Base-by-base conservation (phyloP, 1,140 invertebrate genomes). In the Parasteatoda tepidariorum region DNA sequence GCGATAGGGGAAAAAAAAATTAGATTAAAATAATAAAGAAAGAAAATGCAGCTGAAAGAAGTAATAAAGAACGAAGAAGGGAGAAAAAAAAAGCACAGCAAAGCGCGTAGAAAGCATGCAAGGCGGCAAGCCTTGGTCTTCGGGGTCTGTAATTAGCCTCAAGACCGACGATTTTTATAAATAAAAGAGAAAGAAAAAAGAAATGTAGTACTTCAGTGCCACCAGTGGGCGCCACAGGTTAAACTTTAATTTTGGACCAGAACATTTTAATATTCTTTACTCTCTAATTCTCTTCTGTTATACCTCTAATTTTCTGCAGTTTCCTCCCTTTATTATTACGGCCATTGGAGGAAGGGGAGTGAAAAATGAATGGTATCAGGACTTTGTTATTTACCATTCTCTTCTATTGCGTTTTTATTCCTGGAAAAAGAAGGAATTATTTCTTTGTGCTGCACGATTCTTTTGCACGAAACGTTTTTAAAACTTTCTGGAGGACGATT, bases 151-250 rank as follows among this genome's bases (percentile, higher is more conserved):
- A 66, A 78, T 78, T 78, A 78, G 61, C 38, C 38, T 24, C 38
- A 66, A 66, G 48, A 78, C 74, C 61, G 61, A 78, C 74, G 22
- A 31, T 61, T 70, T 78, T 64, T 38, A 48, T 48, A 48, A 18
- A 48, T 9, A 24, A 48, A n/a, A 61, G 13, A 28, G 38, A 66
- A 76, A 78, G 38, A 66, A 26, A 31, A 66, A 57, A 48, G 24
- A 33, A 59, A 22, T 11, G 62, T 31, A 66, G 62, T 48, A 57
- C 24, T 9, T 3, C 48, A 62, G 15, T 57, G 18, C 74, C 74
- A 28, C 74, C 61, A 78, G 74, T 78, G 74, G 74, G 74, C 74
- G 61, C 74, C 61, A 78, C 74, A 54, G 74, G 74, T 78, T 78
- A 78, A 78, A 78, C 61, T 78, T 78, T 64, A 66, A 78, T 78